Percentiles rank a stretch among this genome's conserved stretches.
Conservation (phyloP, 2,113 vertebrate species). For the Phrynosoma blainvillii region DNA sequence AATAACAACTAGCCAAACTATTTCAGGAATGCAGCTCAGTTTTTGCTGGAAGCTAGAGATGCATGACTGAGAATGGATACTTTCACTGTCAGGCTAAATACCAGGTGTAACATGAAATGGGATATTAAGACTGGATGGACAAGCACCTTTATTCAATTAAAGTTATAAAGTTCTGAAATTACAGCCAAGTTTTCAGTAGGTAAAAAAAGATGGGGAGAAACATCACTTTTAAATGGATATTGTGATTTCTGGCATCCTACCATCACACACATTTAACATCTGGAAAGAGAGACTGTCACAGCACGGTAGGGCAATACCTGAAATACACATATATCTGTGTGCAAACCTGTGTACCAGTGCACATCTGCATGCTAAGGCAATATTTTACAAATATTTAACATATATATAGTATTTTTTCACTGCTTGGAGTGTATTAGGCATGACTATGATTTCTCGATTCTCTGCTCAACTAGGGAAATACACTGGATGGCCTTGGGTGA, state of each 20-base stretch:
- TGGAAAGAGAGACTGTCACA: slow-evolving; percentile 44
- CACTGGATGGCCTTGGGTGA: too few species aligned
- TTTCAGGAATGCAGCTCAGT: neutral
- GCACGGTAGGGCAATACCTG: slow-evolving; percentile 53
- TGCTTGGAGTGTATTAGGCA: neutral
- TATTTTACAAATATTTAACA: neutral
- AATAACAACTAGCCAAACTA: neutral
- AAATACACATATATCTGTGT: slow-evolving; percentile 19
- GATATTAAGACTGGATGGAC: neutral
- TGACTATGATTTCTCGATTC: neutral
- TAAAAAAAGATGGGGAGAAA: neutral
- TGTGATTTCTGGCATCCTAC: slow-evolving; percentile 25
- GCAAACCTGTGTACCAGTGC: neutral
- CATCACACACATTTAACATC: slow-evolving; percentile 49
- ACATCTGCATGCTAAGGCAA: slow-evolving; percentile 30
- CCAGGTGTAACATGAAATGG: neutral
- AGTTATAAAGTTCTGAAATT: neutral
- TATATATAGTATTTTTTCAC: neutral
- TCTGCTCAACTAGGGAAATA: too few species aligned
- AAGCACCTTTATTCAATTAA: neutral
- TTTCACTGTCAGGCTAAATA: neutral
- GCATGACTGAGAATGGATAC: neutral
- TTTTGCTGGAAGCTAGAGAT: neutral
- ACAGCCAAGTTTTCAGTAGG: neutral
- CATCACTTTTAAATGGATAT: neutral